Conservation (phyloP, 1,140 invertebrate species). For the Hestina assimilis region DNA sequence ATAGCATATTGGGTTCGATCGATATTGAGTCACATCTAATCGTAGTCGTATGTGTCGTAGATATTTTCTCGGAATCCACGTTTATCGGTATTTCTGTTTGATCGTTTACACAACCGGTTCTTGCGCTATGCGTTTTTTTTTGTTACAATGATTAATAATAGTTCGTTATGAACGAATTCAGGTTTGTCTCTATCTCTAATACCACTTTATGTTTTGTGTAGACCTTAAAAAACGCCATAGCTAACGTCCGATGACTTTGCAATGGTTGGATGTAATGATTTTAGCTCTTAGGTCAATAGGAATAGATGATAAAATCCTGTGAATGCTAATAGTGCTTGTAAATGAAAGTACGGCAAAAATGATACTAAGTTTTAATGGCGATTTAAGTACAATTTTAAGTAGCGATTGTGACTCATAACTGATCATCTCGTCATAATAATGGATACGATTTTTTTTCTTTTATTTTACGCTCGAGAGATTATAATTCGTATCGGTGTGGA, state of each 20-base stretch:
- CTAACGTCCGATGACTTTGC: not conserved
- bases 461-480: constrained; percentile 53
- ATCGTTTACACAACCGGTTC: constrained; percentile 23
- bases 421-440: constrained; percentile 27
- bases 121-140: constrained; percentile 11
- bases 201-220: not conserved
- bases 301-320: not conserved
- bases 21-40: constrained; percentile 24
- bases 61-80: constrained; percentile 25
- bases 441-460: constrained; percentile 29
- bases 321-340: not conserved
- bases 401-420: constrained; percentile 33
- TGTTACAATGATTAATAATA: not conserved
- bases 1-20: constrained; percentile 8
- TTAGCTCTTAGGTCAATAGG: not conserved
- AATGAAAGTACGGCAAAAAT: constrained; percentile 16
- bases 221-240: not conserved
- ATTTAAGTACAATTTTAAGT: constrained; percentile 8
- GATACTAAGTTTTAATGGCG: constrained; percentile 3
- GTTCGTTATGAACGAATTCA: not conserved
- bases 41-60: constrained; percentile 21
- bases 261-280: not conserved
- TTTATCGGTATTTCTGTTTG: constrained; percentile 25
- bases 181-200: not conserved
- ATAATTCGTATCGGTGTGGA: constrained; percentile 33